phyloP scores from a whole-genome alignment of 2,113 vertebrate species.

The Formicarius rufipectus region DNA sequence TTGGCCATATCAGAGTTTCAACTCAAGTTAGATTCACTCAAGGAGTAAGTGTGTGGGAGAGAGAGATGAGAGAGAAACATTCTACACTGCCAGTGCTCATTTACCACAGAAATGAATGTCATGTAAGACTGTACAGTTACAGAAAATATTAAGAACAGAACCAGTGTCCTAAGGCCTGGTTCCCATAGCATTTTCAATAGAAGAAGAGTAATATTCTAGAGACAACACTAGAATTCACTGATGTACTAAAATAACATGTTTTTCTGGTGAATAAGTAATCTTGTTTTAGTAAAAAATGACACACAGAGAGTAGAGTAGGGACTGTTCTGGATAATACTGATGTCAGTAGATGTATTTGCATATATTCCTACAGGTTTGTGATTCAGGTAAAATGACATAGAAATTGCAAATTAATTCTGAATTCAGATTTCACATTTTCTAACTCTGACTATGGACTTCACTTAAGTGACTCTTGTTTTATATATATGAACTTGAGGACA shows the following conservation, averaged over 20 bases:
- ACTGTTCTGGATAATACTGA: not conserved
- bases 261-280: not conserved
- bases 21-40: not conserved
- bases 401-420: not conserved
- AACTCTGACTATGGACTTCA: not conserved
- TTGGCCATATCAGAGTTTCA: slow-evolving; percentile 9
- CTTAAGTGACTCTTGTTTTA: not conserved
- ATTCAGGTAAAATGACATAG: not conserved
- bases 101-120: not conserved
- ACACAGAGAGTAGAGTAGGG: not conserved
- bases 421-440: not conserved
- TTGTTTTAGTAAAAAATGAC: not conserved
- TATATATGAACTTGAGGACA: rapidly evolving
- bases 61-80: not conserved
- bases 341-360: not conserved
- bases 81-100: not conserved
- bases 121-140: not conserved
- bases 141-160: not conserved
- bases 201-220: not conserved
- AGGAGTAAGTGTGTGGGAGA: not conserved
- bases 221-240: not conserved
- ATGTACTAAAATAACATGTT: not conserved
- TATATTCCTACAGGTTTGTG: not conserved
- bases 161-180: not conserved
- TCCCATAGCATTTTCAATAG: not conserved